phyloP scores from a whole-genome alignment of 2,888 invertebrate species.

The Caenorhabditis doughertyi region DNA sequence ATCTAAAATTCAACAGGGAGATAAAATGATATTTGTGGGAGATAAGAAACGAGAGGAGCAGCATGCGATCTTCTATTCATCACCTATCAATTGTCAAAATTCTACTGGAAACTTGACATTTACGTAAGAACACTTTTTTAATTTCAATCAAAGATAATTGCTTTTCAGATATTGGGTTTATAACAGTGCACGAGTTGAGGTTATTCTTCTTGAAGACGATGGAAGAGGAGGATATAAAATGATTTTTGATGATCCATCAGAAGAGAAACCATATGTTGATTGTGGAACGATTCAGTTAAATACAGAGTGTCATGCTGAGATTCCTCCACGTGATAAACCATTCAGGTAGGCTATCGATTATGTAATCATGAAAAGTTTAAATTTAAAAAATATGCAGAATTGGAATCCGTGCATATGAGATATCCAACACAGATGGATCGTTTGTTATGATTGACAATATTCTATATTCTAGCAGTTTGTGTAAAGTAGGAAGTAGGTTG shows the following conservation, averaged over 20 bases:
- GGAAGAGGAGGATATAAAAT: conserved; percentile 66
- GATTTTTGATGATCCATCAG: conserved; percentile 64
- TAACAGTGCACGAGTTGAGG: conserved; percentile 81
- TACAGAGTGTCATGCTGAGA: conserved; percentile 77
- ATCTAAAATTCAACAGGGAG: conserved; percentile 78
- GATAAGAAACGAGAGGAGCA: conserved; percentile 78
- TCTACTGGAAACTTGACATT: conserved; percentile 81
- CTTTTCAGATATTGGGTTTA: conserved; percentile 81
- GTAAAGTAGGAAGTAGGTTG: conserved; percentile 79
- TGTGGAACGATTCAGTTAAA: conserved; percentile 78
- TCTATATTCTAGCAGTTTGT: conserved; percentile 79
- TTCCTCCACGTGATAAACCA: conserved; percentile 77
- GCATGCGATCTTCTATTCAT: conserved; percentile 78
- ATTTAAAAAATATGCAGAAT: conserved; percentile 47
- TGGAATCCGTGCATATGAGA: conserved; percentile 81
- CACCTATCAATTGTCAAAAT: conserved; percentile 81
- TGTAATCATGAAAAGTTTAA: background rate
- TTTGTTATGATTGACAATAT: conserved; percentile 82
- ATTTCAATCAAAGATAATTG: background rate
- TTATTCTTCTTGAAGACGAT: conserved; percentile 78
- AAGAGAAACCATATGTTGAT: conserved; percentile 82
- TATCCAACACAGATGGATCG: conserved; percentile 78
- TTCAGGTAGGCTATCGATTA: conserved; percentile 70
- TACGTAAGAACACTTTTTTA: conserved; percentile 68
- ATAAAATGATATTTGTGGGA: conserved; percentile 74